Evolutionary conservation across 2,888 invertebrate species (phyloP).

Genomic region (Harpalus rufipes): DNA sequence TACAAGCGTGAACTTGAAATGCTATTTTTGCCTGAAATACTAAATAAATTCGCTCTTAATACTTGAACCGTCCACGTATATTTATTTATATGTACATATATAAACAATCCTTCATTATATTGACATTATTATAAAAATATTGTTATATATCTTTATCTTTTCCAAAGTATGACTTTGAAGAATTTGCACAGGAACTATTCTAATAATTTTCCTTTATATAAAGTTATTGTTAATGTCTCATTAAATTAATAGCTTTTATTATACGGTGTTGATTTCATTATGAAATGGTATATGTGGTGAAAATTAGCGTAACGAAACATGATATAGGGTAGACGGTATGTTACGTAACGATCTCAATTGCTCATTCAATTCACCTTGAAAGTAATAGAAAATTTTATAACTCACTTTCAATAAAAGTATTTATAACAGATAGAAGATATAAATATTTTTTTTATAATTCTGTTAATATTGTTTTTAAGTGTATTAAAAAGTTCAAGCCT

Average conservation of each 20-base stretch:
- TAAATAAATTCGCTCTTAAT: too few species aligned
- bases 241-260: not conserved
- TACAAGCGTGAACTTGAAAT: too few species aligned
- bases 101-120: too few species aligned
- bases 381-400: not conserved
- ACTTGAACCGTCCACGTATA: too few species aligned
- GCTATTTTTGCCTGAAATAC: too few species aligned
- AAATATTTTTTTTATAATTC: too few species aligned
- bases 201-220: not conserved
- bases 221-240: not conserved
- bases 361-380: not conserved
- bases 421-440: too few species aligned
- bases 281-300: constrained; percentile 17
- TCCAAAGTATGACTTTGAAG: not conserved
- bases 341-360: not conserved
- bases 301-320: constrained; percentile 22
- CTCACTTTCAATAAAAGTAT: not conserved
- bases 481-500: too few species aligned
- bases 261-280: not conserved
- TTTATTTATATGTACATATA: too few species aligned
- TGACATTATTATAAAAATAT: too few species aligned
- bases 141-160: not conserved
- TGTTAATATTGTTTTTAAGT: too few species aligned
- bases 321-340: not conserved
- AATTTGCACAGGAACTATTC: constrained; percentile 4